phyloP scores from a whole-genome alignment of 2,888 invertebrate species.

The Trissoscelio sp. region DNA sequence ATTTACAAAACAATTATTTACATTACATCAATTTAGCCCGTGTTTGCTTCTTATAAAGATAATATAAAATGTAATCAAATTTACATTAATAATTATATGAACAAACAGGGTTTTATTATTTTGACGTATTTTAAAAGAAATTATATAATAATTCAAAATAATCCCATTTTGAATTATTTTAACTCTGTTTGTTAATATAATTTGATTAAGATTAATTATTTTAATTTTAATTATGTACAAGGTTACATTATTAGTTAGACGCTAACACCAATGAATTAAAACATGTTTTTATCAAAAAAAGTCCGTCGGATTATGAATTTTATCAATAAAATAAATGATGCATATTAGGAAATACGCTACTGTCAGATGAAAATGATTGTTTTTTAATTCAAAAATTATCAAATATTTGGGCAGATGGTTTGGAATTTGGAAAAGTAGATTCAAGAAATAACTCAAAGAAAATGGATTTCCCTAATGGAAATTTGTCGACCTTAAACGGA shows the following conservation, averaged over 20 bases:
- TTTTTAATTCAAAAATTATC: neutral
- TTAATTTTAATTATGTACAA: constrained; percentile 51
- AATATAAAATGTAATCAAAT: constrained; percentile 30
- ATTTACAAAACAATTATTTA: constrained; percentile 31
- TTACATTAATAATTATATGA: constrained; percentile 31
- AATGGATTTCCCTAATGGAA: neutral
- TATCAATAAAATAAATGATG: constrained; percentile 40
- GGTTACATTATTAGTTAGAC: constrained; percentile 59
- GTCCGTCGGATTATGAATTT: constrained; percentile 37
- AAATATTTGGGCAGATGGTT: neutral
- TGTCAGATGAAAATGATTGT: constrained; percentile 30
- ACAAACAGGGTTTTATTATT: constrained; percentile 31
- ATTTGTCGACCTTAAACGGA: too few species aligned
- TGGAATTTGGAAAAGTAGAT: neutral
- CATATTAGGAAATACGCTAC: constrained; percentile 29
- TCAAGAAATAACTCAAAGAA: neutral
- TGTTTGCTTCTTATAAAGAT: constrained; percentile 20
- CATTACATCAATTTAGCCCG: constrained; percentile 16
- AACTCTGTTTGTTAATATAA: constrained; percentile 44
- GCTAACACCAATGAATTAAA: constrained; percentile 62
- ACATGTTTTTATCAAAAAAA: constrained; percentile 2
- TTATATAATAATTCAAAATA: neutral
- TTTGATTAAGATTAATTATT: constrained; percentile 32
- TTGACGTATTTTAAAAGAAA: neutral
- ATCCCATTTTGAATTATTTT: neutral